Evolutionary conservation across 2,888 invertebrate species (phyloP), one percentile per base, ranked within the genome.

Genomic region (Chalcosyrphus nemorum): DNA sequence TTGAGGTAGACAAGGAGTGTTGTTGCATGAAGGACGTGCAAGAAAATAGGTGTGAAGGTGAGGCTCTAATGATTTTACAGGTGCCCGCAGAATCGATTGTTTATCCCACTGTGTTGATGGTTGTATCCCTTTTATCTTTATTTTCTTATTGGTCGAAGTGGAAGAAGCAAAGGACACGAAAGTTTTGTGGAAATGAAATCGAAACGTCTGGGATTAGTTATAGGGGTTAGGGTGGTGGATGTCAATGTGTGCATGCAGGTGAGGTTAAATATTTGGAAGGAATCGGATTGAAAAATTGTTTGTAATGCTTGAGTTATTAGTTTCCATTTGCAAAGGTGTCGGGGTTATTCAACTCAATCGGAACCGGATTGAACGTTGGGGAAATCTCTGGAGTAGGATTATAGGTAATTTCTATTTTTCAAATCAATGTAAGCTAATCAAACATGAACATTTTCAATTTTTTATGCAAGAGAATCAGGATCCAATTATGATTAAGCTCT

Each of bases 61-160:
- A 38, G 47, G 45, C 41, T 41, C 13, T 72, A 77, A 77, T 66
- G 71, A 66, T 41, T 71, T 66, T 41, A 54, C 19, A 56, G 41
- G 72, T 77, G 32, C 15, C 47, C 19, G 19, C 54, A 56, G 66
- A 72, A 82, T 78, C 77, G 82, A 77, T 82, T 82, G 45, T 27
- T 77, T 63, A 38, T 66, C 41, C n/a, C 19, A 27, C 11, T 32
- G 9, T 19, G 4, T n/a, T 21, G 45, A 27, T 47, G 52, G 2
- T 43, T 9, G 38, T 59, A 15, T 61, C 54, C 45, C 54, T 66
- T n/a, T n/a, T 71, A 52, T 66, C 54, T 21, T 65, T 54, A 47
- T 54, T 29, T 21, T 59, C 43, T 59, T 15, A 43, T 29, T 38
- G 38, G 54, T 54, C 76, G 65, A 57, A 61, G 43, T 38, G 13